Percentiles rank a stretch among this genome's conserved stretches.
Conservation (phyloP, 2,888 invertebrate genomes). For the Nezara viridula region DNA sequence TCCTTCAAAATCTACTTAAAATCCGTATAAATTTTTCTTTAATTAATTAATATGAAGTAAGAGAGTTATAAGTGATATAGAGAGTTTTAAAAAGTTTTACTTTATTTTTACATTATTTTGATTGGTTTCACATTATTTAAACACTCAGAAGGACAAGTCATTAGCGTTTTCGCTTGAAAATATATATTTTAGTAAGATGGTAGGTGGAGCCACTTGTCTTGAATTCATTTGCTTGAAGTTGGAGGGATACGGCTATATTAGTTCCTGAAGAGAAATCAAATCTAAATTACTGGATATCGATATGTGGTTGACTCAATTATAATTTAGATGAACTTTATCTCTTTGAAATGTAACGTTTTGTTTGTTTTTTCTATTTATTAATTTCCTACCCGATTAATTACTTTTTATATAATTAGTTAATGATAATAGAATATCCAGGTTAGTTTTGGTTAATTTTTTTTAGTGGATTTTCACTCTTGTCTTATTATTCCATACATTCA, state of each 20-base stretch:
- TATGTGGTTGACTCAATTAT: conserved; percentile 13
- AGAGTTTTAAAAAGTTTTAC: too few relatives aligned
- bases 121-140: too few relatives aligned
- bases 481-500: not conserved
- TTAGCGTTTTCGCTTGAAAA: not conserved
- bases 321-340: conserved; percentile 48
- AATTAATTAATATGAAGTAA: too few relatives aligned
- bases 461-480: not conserved
- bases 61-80: too few relatives aligned
- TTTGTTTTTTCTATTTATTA: conserved; percentile 28
- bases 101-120: too few relatives aligned
- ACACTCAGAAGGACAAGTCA: not conserved
- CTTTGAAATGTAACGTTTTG: conserved; percentile 49
- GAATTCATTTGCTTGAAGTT: not conserved
- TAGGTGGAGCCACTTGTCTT: not conserved
- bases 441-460: not conserved
- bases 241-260: not conserved
- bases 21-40: too few relatives aligned
- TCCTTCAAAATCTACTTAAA: too few relatives aligned
- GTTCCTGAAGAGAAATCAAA: not conserved
- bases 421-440: conserved; percentile 28
- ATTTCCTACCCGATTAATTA: conserved; percentile 36
- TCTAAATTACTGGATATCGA: not conserved
- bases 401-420: not conserved
- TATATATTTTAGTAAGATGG: not conserved